Evolutionary conservation across 2,113 vertebrate species (phyloP), one percentile per base, ranked within the genome.

Genomic region (Pardalotus punctatus): DNA sequence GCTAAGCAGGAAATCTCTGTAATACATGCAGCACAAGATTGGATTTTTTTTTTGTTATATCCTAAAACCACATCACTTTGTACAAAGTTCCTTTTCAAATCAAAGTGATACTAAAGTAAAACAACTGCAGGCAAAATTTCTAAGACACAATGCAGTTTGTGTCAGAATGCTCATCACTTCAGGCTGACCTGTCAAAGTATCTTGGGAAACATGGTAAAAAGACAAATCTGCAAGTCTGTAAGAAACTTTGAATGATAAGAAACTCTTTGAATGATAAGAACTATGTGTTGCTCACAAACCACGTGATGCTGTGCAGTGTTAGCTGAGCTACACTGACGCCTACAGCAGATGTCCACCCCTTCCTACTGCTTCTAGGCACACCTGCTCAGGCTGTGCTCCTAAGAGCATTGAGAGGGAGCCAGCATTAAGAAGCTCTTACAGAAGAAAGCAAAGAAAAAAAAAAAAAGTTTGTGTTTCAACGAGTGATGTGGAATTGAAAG

Each of bases 91-190:
- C 92, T 96, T 93, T 95, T 60, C 58, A 84, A 96, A 96, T 97
- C 95, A 94, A 91, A 97, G 94, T 23, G n/a, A 53, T 45, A 76
- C 73, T 94, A 67, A 64, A 91, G 79, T 96, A 91, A 97, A 96
- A 96, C 90, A 94, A 96, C 97, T 98, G 81, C 88, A 95, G 96
- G 97, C 88, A 93, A 95, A 91, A 92, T 94, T 95, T 90, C 87
- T 85, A 74, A 93, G 88, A 90, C 93, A 96, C 74, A 78, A 83
- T 3, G 47, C 88, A 38, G 57, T 88, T 66, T 96, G 89, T 98
- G 96, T 97, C 94, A 97, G 92, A 98, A 96, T 3, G 6, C 90
- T 97, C 86, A 97, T 96, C 95, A 97, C 95, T 96, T 97, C 89
- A 77, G 72, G 94, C 92, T 94, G 85, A 96, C 94, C 96, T 97